A percentile compares a stretch with the other conserved stretches of the same genome.
These are phyloP conservation scores for Oncorhynchus mykiss DNA, from an alignment of 2,113 vertebrate genomes.

Conservation along the genomic window DNA sequence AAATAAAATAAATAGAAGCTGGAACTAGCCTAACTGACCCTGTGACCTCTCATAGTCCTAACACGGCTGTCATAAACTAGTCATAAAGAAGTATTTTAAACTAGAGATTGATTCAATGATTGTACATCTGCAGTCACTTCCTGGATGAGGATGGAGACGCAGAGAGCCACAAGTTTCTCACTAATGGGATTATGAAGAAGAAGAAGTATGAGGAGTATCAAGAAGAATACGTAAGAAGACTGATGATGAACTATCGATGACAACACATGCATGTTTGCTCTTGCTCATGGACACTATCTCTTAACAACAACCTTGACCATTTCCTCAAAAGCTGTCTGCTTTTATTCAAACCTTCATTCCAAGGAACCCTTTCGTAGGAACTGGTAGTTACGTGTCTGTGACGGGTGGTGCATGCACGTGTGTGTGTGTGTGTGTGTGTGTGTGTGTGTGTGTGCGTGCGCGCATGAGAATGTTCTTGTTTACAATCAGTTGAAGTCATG, in stretches of 20 bases:
- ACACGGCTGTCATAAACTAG: too few species aligned
- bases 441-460: background rate
- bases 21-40: too few species aligned
- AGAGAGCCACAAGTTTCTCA: constrained; percentile 91
- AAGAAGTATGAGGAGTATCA: constrained; percentile 87
- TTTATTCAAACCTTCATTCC: too few species aligned
- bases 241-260: background rate
- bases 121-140: constrained; percentile 77
- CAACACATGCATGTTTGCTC: background rate
- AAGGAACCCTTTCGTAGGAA: too few species aligned
- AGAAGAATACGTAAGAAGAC: constrained; percentile 90
- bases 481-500: background rate
- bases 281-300: too few species aligned
- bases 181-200: constrained; percentile 84
- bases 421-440: background rate
- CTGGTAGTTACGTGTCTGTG: background rate
- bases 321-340: too few species aligned
- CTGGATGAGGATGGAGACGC: constrained; percentile 80
- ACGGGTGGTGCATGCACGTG: too few species aligned
- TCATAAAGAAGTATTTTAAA: too few species aligned
- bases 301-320: too few species aligned
- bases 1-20: too few species aligned
- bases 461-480: background rate
- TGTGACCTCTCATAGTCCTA: too few species aligned
- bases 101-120: too few species aligned